Conservation (phyloP, 1,140 invertebrate species). For the Riptortus pedestris region DNA sequence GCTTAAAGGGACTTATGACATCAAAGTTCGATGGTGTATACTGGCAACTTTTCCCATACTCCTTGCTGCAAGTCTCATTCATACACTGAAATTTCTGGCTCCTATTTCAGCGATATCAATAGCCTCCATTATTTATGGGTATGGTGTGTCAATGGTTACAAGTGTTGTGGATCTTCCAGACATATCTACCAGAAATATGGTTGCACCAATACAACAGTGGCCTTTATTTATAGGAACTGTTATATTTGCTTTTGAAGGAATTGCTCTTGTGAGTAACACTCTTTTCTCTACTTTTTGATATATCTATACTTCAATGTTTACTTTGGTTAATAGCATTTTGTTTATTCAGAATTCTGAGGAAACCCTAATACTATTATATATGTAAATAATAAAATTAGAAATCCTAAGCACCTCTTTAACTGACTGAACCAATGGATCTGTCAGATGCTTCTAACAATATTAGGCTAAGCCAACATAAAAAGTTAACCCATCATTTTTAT, state of each 20-base stretch:
- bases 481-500: too few relatives aligned
- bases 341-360: too few relatives aligned
- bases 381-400: too few relatives aligned
- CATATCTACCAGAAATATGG: background rate
- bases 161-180: background rate
- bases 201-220: conserved; percentile 35
- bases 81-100: conserved; percentile 73
- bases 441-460: too few relatives aligned
- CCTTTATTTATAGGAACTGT: conserved; percentile 80
- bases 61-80: conserved; percentile 60
- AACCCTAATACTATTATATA: too few relatives aligned
- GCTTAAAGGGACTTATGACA: conserved; percentile 42
- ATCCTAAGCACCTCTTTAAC: too few relatives aligned
- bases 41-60: conserved; percentile 56
- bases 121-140: conserved; percentile 42
- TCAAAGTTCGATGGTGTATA: conserved; percentile 60
- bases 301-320: background rate
- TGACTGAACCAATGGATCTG: too few relatives aligned
- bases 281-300: too few relatives aligned
- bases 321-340: too few relatives aligned
- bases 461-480: too few relatives aligned
- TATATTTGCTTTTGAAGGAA: conserved; percentile 81
- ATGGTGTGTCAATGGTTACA: background rate
- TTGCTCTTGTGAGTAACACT: conserved; percentile 52
- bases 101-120: conserved; percentile 82